Evolutionary conservation across 2,888 invertebrate genomes (phyloP).

Genomic region (Diplolepis rosae): DNA sequence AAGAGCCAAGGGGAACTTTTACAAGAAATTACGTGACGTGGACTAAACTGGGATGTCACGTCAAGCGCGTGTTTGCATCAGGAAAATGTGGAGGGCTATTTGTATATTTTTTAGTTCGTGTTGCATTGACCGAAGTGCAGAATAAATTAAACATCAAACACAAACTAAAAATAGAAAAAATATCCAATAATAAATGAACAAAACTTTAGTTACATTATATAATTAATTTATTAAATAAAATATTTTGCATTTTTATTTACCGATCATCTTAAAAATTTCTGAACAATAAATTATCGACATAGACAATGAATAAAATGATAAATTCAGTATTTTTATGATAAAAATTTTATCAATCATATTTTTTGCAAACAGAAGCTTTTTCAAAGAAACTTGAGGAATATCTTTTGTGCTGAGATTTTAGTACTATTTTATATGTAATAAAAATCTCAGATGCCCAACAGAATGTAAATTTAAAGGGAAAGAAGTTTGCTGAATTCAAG

Average conservation of each 20-base stretch:
- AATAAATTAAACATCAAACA: conserved; percentile 13
- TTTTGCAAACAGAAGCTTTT: too few species aligned
- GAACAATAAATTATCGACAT: too few species aligned
- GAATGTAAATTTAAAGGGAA: not conserved
- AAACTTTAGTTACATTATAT: too few species aligned
- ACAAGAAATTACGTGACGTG: not conserved
- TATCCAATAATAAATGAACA: not conserved
- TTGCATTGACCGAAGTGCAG: not conserved
- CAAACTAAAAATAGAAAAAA: not conserved
- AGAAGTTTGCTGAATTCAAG: not conserved
- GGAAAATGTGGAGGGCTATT: conserved; percentile 18
- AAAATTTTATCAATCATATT: too few species aligned
- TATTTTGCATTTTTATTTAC: not conserved
- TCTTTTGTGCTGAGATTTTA: too few species aligned
- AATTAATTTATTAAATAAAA: not conserved
- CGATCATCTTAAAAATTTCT: too few species aligned
- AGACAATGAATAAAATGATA: too few species aligned
- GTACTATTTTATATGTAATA: too few species aligned
- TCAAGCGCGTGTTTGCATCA: conserved; percentile 4
- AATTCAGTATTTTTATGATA: too few species aligned
- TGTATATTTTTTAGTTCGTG: conserved; percentile 6
- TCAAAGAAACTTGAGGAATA: too few species aligned
- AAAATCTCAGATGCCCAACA: not conserved
- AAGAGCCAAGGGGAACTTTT: not conserved
- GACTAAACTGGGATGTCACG: not conserved